phyloP scores from a whole-genome alignment of 2,797 vertebrate species.

The Hapalemur alaotrensis region DNA sequence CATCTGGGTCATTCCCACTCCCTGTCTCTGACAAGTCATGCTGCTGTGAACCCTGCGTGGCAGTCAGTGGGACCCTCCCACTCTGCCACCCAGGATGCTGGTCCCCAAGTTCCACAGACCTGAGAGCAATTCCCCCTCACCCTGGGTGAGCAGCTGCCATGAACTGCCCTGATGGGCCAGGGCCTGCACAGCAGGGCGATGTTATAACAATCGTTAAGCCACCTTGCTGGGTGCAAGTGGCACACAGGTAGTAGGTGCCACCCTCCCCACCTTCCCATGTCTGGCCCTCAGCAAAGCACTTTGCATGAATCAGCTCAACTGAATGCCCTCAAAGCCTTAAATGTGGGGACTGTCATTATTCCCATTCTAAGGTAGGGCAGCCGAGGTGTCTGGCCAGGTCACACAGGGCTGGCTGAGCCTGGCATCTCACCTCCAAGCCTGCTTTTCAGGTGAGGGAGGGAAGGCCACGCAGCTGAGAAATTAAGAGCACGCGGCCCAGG shows the following conservation, averaged over 20 bases:
- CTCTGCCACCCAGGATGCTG: not conserved
- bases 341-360: not conserved
- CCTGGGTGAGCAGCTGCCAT: rapidly evolving
- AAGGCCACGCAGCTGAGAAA: not conserved
- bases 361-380: not conserved
- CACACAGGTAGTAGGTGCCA: not conserved
- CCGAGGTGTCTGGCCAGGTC: not conserved
- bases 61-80: not conserved
- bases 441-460: not conserved
- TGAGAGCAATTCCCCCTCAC: not conserved
- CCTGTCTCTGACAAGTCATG: not conserved
- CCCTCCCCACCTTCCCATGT: not conserved
- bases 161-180: rapidly evolving
- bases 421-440: not conserved
- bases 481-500: not conserved
- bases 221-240: too few relatives aligned
- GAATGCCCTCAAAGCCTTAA: not conserved
- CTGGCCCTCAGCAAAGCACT: not conserved
- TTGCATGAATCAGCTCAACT: not conserved
- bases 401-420: not conserved
- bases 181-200: not conserved
- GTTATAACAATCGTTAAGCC: not conserved
- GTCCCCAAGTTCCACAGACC: not conserved
- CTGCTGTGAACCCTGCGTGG: not conserved
- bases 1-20: not conserved